Base-by-base conservation (phyloP, 2,888 invertebrate species). In the Heliconius charithonia region DNA sequence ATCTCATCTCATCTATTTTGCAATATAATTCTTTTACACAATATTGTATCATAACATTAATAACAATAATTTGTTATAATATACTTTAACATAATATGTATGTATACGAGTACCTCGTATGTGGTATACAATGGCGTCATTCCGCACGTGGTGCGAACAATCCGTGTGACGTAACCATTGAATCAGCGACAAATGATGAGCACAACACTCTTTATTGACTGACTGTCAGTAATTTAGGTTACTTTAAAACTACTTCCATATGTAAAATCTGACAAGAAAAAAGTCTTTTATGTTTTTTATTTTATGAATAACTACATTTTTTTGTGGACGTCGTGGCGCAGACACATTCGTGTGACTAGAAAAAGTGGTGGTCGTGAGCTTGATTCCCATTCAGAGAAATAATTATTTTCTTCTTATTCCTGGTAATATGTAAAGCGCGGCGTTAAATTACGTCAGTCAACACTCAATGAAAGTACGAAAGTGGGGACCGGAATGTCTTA, bases 101-200 rank as follows among this genome's bases (percentile, higher is more conserved):
- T 51, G 37, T 37, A 37, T 37, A 37, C 37, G 37, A 37, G 37
- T 37, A 37, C 10, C 37, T 37, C 10, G 37, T 37, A 45, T 22
- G 12, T 56, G 9, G 25, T 4, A 66, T 22, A 59, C n/a, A 16
- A 73, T 65, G 70, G 22, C 25, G 62, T 74, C 76, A 71, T 63
- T 27, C 37, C 63, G 62, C 79, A 81, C 77, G 79, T 79, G 76
- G 71, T 45, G 37, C 29, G 67, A 27, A 59, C 73, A 76, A 76
- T 74, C 63, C 59, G 71, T 22, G 67, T 81, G 80, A 81, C 77
- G 80, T 81, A 77, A 81, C 56, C 37, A 71, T 79, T 79, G 75
- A 81, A 81, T 79, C 77, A 80, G 76, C 69, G 29, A 51, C 32
- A 29, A 76, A 69, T 79, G 41, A 27, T 73, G 73, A 37, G 37